Evolutionary conservation across 1,140 invertebrate species (phyloP).

Genomic region (Trigoniulus corallinus): DNA sequence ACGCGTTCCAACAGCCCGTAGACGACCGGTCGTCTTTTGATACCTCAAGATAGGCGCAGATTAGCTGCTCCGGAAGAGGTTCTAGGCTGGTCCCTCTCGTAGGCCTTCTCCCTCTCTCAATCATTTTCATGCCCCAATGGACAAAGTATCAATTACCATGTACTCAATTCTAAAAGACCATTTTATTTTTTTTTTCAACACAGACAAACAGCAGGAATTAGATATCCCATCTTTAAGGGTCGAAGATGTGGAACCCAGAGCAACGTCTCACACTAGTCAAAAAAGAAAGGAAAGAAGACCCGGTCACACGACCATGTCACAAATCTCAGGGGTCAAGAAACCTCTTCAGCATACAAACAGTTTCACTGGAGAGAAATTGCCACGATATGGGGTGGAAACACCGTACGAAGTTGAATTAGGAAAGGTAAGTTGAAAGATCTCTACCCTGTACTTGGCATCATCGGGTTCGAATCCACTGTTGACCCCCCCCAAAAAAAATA

Average conservation of each 20-base stretch:
- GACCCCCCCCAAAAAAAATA: no score
- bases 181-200: constrained; percentile 11
- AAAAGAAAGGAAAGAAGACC: constrained; percentile 10
- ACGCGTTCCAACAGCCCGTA: no score
- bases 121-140: no score
- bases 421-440: constrained; percentile 45
- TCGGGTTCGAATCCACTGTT: no score
- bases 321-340: constrained; percentile 78
- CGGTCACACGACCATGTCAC: constrained; percentile 46
- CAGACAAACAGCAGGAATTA: constrained; percentile 92
- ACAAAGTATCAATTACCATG: no score
- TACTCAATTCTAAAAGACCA: no score
- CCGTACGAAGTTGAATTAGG: constrained; percentile 71
- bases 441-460: no score
- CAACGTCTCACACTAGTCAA: constrained; percentile 14
- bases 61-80: no score
- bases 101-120: no score
- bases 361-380: constrained; percentile 74
- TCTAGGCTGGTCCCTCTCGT: no score
- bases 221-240: constrained; percentile 71
- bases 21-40: no score
- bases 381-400: constrained; percentile 82
- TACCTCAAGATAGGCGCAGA: no score
- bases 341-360: constrained; percentile 74
- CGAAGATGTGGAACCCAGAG: constrained; percentile 36